Percentiles rank a stretch among this genome's conserved stretches.
Evolutionary conservation across 2,888 invertebrate species (phyloP).

Genomic region (Cataglyphis cursor): DNA sequence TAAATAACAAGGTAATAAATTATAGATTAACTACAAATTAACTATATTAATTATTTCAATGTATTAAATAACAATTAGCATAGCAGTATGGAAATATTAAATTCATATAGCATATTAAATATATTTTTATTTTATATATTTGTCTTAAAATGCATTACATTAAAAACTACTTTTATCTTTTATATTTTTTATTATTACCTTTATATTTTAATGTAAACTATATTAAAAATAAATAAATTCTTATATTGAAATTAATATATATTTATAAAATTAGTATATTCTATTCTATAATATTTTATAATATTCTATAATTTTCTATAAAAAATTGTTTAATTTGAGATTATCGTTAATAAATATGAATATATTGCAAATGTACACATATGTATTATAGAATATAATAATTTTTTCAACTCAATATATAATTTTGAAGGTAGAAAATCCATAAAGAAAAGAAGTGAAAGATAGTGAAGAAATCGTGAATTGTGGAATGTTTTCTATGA

Average conservation of each 20-base stretch:
- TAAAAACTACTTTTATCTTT: not conserved
- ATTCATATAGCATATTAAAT: not conserved
- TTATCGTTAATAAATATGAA: not conserved
- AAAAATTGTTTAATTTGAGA: not conserved
- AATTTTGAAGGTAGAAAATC: not conserved
- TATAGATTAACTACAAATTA: not conserved
- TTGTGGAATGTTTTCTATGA: not conserved
- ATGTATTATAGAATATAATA: not conserved
- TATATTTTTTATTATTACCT: too few species aligned
- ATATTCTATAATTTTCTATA: too few species aligned
- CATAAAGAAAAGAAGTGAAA: not conserved
- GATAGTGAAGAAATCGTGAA: not conserved
- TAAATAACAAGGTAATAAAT: slow-evolving; percentile 1
- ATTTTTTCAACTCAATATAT: not conserved
- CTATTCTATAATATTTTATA: too few species aligned
- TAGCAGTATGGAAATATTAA: not conserved
- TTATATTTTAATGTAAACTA: too few species aligned
- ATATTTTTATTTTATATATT: not conserved
- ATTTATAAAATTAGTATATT: too few species aligned
- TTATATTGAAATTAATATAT: too few species aligned
- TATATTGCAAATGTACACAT: too few species aligned
- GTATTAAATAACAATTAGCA: not conserved
- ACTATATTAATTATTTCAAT: not conserved
- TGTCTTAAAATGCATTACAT: not conserved
- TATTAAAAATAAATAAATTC: not conserved